Evolutionary conservation across 92 coral and sea anemone genomes (phyloP).

Genomic region (Porites rus): DNA sequence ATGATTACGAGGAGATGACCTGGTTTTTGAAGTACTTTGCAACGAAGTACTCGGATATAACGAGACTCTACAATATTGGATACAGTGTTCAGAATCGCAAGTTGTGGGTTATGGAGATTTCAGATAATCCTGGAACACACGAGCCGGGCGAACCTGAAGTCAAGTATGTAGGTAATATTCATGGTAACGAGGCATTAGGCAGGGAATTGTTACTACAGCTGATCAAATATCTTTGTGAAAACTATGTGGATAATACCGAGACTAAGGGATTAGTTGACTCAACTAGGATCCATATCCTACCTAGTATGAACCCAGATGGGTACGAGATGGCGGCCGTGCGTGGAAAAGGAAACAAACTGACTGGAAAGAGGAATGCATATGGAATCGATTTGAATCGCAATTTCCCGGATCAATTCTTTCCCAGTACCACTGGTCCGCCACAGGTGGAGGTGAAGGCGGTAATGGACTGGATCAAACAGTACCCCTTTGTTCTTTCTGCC

Average conservation of each 20-base stretch:
- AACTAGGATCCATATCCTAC: slow-evolving; percentile 77
- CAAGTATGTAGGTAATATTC: slow-evolving; percentile 88
- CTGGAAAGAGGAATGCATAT: slow-evolving; percentile 90
- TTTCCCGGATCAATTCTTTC: slow-evolving; percentile 98
- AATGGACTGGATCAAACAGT: slow-evolving; percentile 85
- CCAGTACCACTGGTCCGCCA: slow-evolving; percentile 89
- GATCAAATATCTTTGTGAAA: slow-evolving; percentile 87
- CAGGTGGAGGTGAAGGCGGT: slow-evolving; percentile 92
- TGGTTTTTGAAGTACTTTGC: slow-evolving; percentile 97
- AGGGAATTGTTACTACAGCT: slow-evolving; percentile 86
- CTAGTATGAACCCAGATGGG: not conserved
- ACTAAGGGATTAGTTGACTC: slow-evolving; percentile 77
- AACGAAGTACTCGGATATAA: slow-evolving; percentile 78
- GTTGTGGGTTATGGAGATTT: slow-evolving; percentile 95
- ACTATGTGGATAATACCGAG: slow-evolving; percentile 67
- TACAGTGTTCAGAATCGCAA: slow-evolving; percentile 97
- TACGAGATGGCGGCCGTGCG: slow-evolving; percentile 28
- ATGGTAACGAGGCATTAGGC: slow-evolving; percentile 94
- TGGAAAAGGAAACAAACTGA: slow-evolving; percentile 64
- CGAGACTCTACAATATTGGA: slow-evolving; percentile 90
- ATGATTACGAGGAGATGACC: slow-evolving; percentile 90
- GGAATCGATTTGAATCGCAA: slow-evolving; percentile 94
- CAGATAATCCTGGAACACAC: slow-evolving; percentile 85
- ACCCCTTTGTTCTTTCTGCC: slow-evolving; percentile 96
- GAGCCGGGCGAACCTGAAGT: slow-evolving; percentile 97